Evolutionary conservation across 1,140 invertebrate species (phyloP).

Genomic region (Aphis craccivora): DNA sequence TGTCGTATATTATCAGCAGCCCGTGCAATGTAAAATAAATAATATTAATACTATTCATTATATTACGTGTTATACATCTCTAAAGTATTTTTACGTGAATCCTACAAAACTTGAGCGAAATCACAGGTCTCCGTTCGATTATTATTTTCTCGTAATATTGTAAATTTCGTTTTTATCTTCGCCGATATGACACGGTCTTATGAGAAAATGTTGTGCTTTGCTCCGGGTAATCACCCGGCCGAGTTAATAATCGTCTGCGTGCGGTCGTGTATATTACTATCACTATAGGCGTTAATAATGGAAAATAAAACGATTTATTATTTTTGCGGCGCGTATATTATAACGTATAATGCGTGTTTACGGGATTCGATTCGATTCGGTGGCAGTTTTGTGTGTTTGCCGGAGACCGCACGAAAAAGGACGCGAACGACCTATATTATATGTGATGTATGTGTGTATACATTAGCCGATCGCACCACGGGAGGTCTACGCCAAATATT

Average conservation of each 20-base stretch:
- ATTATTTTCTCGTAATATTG: background rate
- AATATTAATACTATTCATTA: too few species aligned
- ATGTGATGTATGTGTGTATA: background rate
- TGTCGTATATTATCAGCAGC: background rate
- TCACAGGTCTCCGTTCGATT: background rate
- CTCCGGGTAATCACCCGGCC: background rate
- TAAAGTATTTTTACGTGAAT: background rate
- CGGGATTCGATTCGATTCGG: constrained; percentile 26
- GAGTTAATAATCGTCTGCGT: constrained; percentile 6
- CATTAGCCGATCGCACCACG: background rate
- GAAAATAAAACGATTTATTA: constrained; percentile 15
- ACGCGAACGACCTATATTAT: background rate
- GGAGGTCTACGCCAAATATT: constrained; percentile 52
- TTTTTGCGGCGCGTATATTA: background rate
- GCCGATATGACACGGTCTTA: background rate
- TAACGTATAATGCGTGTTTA: background rate
- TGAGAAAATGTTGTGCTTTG: background rate
- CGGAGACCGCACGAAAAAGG: background rate
- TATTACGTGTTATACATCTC: too few species aligned
- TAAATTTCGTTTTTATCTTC: background rate
- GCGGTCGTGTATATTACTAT: background rate
- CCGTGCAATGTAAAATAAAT: background rate
- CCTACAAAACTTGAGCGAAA: background rate
- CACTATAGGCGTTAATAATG: background rate
- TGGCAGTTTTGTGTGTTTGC: background rate